These are phyloP conservation scores for Eutrigla gurnardus DNA, from an alignment of 2,797 vertebrate genomes.

Conservation along the genomic window DNA sequence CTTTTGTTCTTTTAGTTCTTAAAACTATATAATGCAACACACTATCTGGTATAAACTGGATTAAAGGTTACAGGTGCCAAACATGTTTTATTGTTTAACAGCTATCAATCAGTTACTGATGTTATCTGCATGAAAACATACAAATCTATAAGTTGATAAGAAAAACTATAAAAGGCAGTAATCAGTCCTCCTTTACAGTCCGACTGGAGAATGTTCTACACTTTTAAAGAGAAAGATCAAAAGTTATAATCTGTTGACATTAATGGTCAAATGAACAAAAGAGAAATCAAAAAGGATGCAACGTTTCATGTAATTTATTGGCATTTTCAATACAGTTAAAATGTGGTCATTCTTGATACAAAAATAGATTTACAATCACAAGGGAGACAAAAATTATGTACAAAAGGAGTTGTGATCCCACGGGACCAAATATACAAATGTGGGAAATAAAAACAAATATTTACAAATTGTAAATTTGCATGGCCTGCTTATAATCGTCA, in stretches of 20 bases:
- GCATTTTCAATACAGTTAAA: constrained; percentile 34
- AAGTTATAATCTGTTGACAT: no score
- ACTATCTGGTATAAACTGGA: not conserved
- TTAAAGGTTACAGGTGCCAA: not conserved
- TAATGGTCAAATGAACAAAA: not conserved
- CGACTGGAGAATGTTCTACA: no score
- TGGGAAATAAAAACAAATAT: constrained; percentile 55
- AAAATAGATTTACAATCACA: constrained; percentile 66
- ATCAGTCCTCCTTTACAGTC: no score
- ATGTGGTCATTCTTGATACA: constrained; percentile 56
- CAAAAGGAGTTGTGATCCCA: constrained; percentile 20
- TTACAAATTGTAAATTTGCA: constrained; percentile 39
- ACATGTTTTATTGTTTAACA: no score
- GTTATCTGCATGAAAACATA: no score
- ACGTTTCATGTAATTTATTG: constrained; percentile 49
- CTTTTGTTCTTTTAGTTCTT: no score
- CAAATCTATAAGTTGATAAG: no score
- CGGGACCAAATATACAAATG: constrained; percentile 65
- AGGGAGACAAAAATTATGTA: constrained; percentile 55
- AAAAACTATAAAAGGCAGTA: no score
- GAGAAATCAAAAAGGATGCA: not conserved
- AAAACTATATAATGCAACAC: not conserved
- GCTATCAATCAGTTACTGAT: no score
- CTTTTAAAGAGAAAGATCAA: no score
- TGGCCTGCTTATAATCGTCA: not conserved